These are phyloP conservation scores for Cephalopterus ornatus DNA, from an alignment of 2,113 vertebrate species.

Conservation along the genomic window DNA sequence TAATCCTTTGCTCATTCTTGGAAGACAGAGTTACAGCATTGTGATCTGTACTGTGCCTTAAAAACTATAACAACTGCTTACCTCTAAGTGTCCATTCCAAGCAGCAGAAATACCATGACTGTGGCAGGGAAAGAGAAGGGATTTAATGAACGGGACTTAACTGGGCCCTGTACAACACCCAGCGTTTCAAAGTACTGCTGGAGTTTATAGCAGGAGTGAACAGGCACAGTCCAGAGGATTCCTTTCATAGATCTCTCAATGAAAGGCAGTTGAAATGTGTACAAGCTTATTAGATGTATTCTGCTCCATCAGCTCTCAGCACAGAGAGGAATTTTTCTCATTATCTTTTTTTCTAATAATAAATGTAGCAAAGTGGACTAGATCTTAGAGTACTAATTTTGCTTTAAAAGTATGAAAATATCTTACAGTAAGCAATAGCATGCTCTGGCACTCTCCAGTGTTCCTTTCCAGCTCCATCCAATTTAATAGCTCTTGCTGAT, in stretches of 20 bases:
- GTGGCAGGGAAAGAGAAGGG: background rate
- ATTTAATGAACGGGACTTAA: background rate
- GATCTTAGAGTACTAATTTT: background rate
- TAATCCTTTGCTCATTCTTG: background rate
- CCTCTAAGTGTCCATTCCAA: background rate
- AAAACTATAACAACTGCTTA: background rate
- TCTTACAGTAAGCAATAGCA: background rate
- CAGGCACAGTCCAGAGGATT: background rate
- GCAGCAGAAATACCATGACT: background rate
- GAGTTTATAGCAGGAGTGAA: background rate
- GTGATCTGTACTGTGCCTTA: background rate
- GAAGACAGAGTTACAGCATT: background rate
- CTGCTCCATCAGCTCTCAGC: background rate
- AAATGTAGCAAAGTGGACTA: background rate
- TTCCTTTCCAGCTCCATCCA: background rate
- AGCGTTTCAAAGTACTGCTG: background rate
- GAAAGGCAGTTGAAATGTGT: background rate
- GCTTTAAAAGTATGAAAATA: background rate
- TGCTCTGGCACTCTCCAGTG: background rate
- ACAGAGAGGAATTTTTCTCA: background rate
- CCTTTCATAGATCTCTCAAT: background rate
- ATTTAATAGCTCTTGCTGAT: background rate
- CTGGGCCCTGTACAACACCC: background rate
- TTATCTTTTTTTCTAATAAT: background rate
- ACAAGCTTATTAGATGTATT: background rate